Conservation (phyloP, 1,140 invertebrate genomes). For the Protaetia brevitarsis region DNA sequence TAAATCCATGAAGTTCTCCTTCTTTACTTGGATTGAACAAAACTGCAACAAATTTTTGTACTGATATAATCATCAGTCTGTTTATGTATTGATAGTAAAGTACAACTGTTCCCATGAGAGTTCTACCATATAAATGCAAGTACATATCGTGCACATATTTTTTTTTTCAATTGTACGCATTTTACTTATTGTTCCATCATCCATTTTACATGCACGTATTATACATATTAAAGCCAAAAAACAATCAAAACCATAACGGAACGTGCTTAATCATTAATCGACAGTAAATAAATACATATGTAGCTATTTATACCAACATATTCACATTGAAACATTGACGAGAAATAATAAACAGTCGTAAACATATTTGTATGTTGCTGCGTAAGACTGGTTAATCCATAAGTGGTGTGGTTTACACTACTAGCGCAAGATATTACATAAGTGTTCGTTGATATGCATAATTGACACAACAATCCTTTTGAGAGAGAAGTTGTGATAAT, state of each 20-base stretch:
- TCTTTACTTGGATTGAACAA: background rate
- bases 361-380: background rate
- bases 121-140: too few species aligned
- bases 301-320: background rate
- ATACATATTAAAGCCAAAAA: slow-evolving; percentile 2
- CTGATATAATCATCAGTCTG: background rate
- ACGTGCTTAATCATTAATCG: slow-evolving; percentile 12
- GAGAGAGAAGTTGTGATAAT: too few species aligned
- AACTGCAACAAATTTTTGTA: background rate
- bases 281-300: too few species aligned
- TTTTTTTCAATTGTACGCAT: background rate
- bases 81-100: background rate
- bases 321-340: too few species aligned
- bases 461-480: too few species aligned
- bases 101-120: background rate
- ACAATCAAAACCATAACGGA: slow-evolving; percentile 13
- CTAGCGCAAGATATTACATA: too few species aligned
- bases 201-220: background rate
- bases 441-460: too few species aligned
- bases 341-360: slow-evolving; percentile 15
- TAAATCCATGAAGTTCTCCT: too few species aligned
- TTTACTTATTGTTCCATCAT: background rate
- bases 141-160: background rate
- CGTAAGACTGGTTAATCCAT: too few species aligned
- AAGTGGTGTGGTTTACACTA: too few species aligned